Conservation (phyloP, 2,888 invertebrate species). For the Lordiphosa andalusiaca region DNA sequence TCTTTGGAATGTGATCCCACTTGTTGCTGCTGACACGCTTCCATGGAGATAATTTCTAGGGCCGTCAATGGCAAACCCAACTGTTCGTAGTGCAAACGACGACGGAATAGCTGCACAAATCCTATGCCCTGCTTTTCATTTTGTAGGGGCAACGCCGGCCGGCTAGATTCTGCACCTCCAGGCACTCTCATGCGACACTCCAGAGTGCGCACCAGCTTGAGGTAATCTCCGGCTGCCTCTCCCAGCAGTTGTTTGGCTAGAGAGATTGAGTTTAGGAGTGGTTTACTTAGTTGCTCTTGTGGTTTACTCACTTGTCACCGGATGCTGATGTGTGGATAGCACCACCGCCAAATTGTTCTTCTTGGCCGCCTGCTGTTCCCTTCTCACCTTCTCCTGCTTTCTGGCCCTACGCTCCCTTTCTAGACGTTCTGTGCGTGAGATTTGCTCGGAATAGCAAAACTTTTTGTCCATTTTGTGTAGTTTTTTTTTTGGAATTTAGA, state of each 20-base stretch:
- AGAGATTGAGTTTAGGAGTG: not conserved
- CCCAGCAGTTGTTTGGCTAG: not conserved
- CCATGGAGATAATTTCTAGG: constrained; percentile 30
- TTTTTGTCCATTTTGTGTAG: constrained; percentile 37
- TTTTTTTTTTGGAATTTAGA: constrained; percentile 9
- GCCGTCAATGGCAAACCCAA: constrained; percentile 32
- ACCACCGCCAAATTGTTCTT: not conserved
- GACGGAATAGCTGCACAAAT: constrained; percentile 33
- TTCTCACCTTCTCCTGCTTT: not conserved
- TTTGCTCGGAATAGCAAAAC: constrained; percentile 22
- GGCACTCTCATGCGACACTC: constrained; percentile 1
- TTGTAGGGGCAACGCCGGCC: not conserved
- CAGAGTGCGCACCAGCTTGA: constrained; percentile 17
- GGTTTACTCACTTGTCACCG: not conserved
- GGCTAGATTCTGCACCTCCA: not conserved
- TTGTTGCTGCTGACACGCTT: not conserved
- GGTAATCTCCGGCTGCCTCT: constrained; percentile 9
- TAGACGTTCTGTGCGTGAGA: not conserved
- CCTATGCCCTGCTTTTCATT: constrained; percentile 5
- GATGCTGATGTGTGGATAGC: not conserved
- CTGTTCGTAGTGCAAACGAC: constrained; percentile 22
- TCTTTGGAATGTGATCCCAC: not conserved
- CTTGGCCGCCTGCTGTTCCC: not conserved
- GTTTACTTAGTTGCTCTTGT: not conserved
- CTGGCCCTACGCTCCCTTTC: not conserved